These are phyloP conservation scores for Tinea pellionella DNA, from an alignment of 2,888 invertebrate species.

Conservation along the genomic window DNA sequence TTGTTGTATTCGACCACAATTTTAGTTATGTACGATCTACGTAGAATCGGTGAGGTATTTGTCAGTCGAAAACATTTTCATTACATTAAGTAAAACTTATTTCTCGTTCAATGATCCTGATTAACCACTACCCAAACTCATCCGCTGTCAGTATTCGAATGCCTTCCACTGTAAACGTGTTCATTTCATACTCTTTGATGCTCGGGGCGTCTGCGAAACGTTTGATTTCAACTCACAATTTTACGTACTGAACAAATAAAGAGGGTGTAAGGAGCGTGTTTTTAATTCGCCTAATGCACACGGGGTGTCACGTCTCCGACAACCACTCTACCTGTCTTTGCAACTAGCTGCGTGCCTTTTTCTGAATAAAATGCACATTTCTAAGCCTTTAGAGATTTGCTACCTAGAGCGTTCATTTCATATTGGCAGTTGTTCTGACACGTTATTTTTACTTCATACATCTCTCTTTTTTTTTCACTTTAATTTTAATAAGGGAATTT, in stretches of 20 bases:
- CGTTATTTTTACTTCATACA: not conserved
- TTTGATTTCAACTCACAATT: conserved; percentile 47
- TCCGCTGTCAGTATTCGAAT: conserved; percentile 32
- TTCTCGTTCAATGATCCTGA: conserved; percentile 45
- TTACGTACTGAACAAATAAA: conserved; percentile 40
- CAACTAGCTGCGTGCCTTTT: conserved; percentile 31
- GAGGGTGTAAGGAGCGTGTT: conserved; percentile 38
- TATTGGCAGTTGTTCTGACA: not conserved
- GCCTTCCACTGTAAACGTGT: conserved; percentile 49
- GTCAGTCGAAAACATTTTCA: conserved; percentile 19
- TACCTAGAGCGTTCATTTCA: conserved; percentile 35
- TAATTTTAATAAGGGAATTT: not conserved
- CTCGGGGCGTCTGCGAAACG: conserved; percentile 40
- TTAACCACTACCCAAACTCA: conserved; percentile 30
- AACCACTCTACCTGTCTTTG: conserved; percentile 5
- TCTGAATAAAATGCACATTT: conserved; percentile 51
- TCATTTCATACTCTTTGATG: conserved; percentile 56
- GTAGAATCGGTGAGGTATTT: not conserved
- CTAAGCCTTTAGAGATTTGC: conserved; percentile 38
- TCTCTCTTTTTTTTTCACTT: not conserved
- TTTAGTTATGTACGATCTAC: not conserved
- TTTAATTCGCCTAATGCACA: conserved; percentile 68
- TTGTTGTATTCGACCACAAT: not conserved
- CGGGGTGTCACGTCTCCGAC: conserved; percentile 22
- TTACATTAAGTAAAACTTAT: conserved; percentile 39